Percentiles rank a stretch among this genome's conserved stretches.
phyloP scores from a whole-genome alignment of 2,888 invertebrate genomes.

The Lysandra bellargus region DNA sequence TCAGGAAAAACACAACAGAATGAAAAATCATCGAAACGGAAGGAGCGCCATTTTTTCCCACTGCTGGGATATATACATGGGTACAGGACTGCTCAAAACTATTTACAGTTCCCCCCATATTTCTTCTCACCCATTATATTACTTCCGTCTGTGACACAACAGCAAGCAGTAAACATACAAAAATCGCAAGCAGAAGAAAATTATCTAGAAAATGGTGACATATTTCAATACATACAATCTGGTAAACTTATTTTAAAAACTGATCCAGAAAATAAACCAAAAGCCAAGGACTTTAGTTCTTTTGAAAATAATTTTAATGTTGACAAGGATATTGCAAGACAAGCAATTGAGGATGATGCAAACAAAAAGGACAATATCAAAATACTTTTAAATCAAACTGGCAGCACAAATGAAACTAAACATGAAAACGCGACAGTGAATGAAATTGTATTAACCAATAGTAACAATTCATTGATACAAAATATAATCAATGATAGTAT shows the following conservation, averaged over 20 bases:
- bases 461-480: background rate
- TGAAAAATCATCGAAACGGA: constrained; percentile 36
- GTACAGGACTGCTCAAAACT: constrained; percentile 48
- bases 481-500: background rate
- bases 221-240: constrained; percentile 41
- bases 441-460: background rate
- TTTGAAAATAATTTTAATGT: background rate
- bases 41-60: constrained; percentile 44
- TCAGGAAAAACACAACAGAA: constrained; percentile 39
- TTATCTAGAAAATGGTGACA: constrained; percentile 45
- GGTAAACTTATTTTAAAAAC: constrained; percentile 39
- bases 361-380: background rate
- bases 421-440: background rate
- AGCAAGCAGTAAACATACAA: constrained; percentile 49
- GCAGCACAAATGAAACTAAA: background rate
- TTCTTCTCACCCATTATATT: constrained; percentile 49
- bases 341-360: background rate
- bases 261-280: constrained; percentile 42
- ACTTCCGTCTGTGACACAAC: constrained; percentile 50
- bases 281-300: constrained; percentile 11
- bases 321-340: background rate
- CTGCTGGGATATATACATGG: constrained; percentile 49
- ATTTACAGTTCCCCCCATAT: constrained; percentile 45
- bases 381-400: background rate
- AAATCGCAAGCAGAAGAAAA: constrained; percentile 44